Conservation (phyloP, 1,140 invertebrate genomes). For the Trichomalopsis sarcophagae region DNA sequence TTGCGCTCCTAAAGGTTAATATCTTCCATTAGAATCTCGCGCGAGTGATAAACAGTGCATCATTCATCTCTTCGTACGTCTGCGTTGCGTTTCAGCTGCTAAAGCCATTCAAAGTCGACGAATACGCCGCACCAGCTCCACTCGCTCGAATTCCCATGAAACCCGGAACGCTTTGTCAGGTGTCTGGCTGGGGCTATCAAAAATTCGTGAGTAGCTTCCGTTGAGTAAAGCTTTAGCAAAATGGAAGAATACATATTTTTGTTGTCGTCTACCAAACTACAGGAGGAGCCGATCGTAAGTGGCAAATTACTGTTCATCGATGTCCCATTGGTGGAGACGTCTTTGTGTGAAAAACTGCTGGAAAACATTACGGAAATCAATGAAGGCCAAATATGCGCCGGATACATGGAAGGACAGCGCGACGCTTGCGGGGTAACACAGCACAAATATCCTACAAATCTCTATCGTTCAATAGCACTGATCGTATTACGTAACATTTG, state of each 20-base stretch:
- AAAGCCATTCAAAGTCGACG: neutral
- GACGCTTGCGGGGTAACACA: conserved; percentile 47
- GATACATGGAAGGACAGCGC: conserved; percentile 43
- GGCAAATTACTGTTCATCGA: conserved; percentile 25
- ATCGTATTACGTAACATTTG: neutral
- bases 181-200: conserved; percentile 48
- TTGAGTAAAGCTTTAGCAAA: too few species aligned
- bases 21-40: neutral
- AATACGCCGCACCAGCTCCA: neutral
- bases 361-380: conserved; percentile 21
- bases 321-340: conserved; percentile 4
- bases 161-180: conserved; percentile 39
- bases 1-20: conserved; percentile 33
- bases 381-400: conserved; percentile 43
- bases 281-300: neutral
- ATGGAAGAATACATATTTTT: too few species aligned
- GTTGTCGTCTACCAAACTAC: too few species aligned
- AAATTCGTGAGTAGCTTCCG: conserved; percentile 35
- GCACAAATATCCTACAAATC: neutral
- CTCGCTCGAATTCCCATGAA: neutral
- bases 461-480: neutral
- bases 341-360: conserved; percentile 15
- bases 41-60: neutral
- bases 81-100: conserved; percentile 25
- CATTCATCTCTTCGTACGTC: neutral